A percentile compares a stretch with the other conserved stretches of the same genome.
phyloP scores from a whole-genome alignment of 53 echinoderm and acorn worm species.

The Hippasteria phrygiana region DNA sequence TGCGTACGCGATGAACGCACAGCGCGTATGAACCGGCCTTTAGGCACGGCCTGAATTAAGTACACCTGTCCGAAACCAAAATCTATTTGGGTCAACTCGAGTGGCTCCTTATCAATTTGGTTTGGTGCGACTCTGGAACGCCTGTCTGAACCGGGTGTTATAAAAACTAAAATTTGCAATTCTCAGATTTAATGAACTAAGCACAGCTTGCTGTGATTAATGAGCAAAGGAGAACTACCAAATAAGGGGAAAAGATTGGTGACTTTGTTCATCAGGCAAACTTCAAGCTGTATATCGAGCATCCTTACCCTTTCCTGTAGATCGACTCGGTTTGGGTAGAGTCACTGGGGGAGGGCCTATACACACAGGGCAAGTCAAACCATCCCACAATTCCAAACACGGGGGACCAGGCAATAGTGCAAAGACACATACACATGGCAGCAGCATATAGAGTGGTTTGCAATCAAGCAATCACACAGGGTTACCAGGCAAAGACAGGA shows the following conservation, averaged over 20 bases:
- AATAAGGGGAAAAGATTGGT: neutral
- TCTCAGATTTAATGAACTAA: neutral
- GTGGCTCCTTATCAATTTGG: too few species aligned
- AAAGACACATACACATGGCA: conserved; percentile 11
- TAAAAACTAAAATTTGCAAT: neutral
- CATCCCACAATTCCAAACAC: conserved; percentile 45
- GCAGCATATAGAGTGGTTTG: neutral
- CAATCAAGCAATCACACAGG: neutral
- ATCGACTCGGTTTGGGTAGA: conserved; percentile 83
- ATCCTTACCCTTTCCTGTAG: conserved; percentile 43
- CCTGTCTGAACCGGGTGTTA: too few species aligned
- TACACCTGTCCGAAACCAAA: too few species aligned
- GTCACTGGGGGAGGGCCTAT: conserved; percentile 87
- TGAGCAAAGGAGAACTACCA: neutral
- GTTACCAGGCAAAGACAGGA: neutral
- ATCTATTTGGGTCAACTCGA: too few species aligned
- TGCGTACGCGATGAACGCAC: too few species aligned
- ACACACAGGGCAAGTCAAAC: conserved; percentile 29
- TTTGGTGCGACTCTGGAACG: too few species aligned
- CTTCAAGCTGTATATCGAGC: neutral
- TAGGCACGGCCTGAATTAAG: too few species aligned
- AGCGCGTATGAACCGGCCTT: too few species aligned
- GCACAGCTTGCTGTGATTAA: conserved; percentile 1
- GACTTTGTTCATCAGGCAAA: neutral
- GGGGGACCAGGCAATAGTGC: conserved; percentile 8